Evolutionary conservation across 1,140 invertebrate species (phyloP), one percentile per base, ranked within the genome.

Genomic region (Amyelois transitella): DNA sequence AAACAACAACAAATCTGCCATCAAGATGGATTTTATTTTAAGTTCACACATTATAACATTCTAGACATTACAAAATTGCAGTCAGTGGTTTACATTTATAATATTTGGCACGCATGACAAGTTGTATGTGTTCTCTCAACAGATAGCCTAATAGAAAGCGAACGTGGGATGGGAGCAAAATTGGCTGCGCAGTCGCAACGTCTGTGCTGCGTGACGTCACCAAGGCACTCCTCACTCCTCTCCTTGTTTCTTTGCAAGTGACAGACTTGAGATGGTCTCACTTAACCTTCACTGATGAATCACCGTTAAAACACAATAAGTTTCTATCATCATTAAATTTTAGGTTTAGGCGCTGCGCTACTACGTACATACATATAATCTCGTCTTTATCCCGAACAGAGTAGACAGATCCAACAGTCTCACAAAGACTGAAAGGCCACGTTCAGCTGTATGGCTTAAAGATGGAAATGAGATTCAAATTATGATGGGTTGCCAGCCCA

Each of bases 71-170:
- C 32, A 38, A 38, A 55, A 44, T 43, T 43, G 25, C 51, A 51
- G 44, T 53, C 54, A 51, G 53, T 47, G 55, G 44, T 64, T 59
- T 66, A 56, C 32, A 38, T 38, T 38, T 38, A 38, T 38, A 38
- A 38, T 38, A 66, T 67, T 75, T 67, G 55, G 59, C 54, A 65
- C 61, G 59, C 54, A 65, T 60, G 60, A 71, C 70, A 64, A 65
- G 63, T 64, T 61, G 52, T 51, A 53, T 69, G 58, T 68, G 67
- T 60, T 62, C n/a, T n/a, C n/a, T n/a, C 63, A 61, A 63, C 53
- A 69, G 65, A 69, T 71, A 55, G 66, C 64, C 58, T 56, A 60
- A 74, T 73, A 73, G 77, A 80, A 80, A 80, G 77, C 74, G 77
- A 80, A 75, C 70, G 77, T 80, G 77, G 72, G 72, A 66, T 80